Base-by-base conservation (phyloP, 30 jellyfish, hydroid and myxozoan genomes). In the Pseudorhiza aurosa region DNA sequence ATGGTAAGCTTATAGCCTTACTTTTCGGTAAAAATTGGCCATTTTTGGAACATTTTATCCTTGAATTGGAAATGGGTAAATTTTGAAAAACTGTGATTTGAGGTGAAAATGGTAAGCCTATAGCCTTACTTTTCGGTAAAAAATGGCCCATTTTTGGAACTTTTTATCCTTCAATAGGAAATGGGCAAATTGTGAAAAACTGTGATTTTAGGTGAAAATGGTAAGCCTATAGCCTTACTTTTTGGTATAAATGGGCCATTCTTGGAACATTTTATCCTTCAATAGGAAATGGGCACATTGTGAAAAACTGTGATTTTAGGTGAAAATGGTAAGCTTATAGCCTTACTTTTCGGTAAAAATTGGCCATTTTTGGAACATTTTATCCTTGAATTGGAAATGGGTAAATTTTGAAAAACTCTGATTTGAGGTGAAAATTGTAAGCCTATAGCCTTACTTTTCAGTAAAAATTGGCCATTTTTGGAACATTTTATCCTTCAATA, bases 361-460 rank as follows among this genome's bases (percentile, higher is more conserved):
- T 39, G 50, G 50, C 50, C 50, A 39, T 12, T 39, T 39, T 39
- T 39, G 7, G 7, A 39, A 5, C 36, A 2, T n/a, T n/a, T n/a
- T n/a, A n/a, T n/a, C n/a, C n/a, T n/a, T n/a, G n/a, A n/a, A n/a
- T n/a, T n/a, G n/a, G n/a, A n/a, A n/a, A n/a, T n/a, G n/a, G n/a
- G n/a, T n/a, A n/a, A n/a, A n/a, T n/a, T n/a, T n/a, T n/a, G n/a
- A n/a, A n/a, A n/a, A n/a, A n/a, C n/a, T n/a, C n/a, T n/a, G n/a
- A n/a, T 19, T 56, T 56, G 18, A 17, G 18, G 21, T 32, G 1
- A 56, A 60, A 60, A 60, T n/a, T 10, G 75, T 2, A 60, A 60
- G 55, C n/a, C 49, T 60, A 60, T 60, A 60, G 47, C 57, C 75
- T 60, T 60, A 2, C 47, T 0, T 25, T 60, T 30, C 30, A 8